phyloP scores from a whole-genome alignment of 2,113 vertebrate genomes.

The Pachyramphus minor region DNA sequence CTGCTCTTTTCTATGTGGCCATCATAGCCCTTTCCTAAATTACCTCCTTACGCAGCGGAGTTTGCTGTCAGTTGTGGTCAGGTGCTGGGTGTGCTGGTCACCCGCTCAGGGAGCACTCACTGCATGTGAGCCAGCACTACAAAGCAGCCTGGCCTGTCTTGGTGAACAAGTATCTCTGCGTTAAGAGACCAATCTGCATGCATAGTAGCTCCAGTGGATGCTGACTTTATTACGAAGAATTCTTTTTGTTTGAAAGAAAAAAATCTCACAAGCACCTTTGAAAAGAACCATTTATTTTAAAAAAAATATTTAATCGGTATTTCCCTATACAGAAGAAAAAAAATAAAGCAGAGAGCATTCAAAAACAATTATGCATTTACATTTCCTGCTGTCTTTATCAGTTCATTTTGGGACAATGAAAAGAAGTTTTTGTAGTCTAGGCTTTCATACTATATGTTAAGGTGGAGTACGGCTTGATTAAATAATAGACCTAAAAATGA shows the following conservation, averaged over 20 bases:
- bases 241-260: not conserved
- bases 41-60: no score
- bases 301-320: not conserved
- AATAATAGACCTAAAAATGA: constrained; percentile 4
- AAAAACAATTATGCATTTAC: not conserved
- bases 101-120: not conserved
- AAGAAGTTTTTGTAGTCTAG: not conserved
- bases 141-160: not conserved
- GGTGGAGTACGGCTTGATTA: not conserved
- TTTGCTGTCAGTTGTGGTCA: not conserved
- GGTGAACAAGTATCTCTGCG: not conserved
- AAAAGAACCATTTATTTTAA: not conserved
- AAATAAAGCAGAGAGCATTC: not conserved
- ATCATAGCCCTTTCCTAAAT: not conserved
- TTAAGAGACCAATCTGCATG: not conserved
- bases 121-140: not conserved
- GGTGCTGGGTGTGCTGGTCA: not conserved
- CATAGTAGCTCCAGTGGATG: not conserved
- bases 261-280: not conserved
- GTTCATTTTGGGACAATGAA: not conserved
- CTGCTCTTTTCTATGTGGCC: not conserved
- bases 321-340: not conserved
- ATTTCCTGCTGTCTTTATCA: not conserved
- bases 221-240: not conserved
- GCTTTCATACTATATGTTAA: not conserved